These are phyloP conservation scores for Cotesia glomerata DNA, from an alignment of 1,140 invertebrate genomes.

Conservation along the genomic window DNA sequence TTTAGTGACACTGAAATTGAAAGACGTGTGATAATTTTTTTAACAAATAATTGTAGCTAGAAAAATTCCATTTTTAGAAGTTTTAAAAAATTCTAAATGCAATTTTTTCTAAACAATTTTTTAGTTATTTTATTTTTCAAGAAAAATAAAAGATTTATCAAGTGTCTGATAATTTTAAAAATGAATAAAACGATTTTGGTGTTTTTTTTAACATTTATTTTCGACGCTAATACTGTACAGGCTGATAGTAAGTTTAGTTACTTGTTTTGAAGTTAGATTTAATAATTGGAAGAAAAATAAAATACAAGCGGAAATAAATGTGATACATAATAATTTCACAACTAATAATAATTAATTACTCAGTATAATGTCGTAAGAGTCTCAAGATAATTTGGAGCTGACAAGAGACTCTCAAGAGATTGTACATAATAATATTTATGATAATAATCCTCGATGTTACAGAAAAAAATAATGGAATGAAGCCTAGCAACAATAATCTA, in stretches of 20 bases:
- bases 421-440: constrained; percentile 40
- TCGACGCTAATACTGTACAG: constrained; percentile 59
- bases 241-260: constrained; percentile 48
- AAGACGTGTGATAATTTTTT: too few relatives aligned
- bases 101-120: too few relatives aligned
- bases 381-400: constrained; percentile 47
- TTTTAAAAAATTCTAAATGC: background rate
- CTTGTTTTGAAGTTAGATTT: constrained; percentile 46
- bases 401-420: constrained; percentile 43
- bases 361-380: constrained; percentile 50
- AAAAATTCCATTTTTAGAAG: background rate
- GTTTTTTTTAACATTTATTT: constrained; percentile 46
- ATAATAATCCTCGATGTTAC: constrained; percentile 50
- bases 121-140: background rate
- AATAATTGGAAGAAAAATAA: constrained; percentile 32
- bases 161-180: too few relatives aligned
- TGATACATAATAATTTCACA: too few relatives aligned
- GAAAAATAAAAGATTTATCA: background rate
- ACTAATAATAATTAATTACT: background rate
- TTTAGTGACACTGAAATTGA: too few relatives aligned
- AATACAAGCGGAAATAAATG: background rate
- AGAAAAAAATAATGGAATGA: constrained; percentile 54
- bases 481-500: constrained; percentile 48
- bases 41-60: too few relatives aligned
- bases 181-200: background rate